Evolutionary conservation across 2,113 vertebrate species (phyloP), one percentile per base, ranked within the genome.

Genomic region (Sylvietta virens): DNA sequence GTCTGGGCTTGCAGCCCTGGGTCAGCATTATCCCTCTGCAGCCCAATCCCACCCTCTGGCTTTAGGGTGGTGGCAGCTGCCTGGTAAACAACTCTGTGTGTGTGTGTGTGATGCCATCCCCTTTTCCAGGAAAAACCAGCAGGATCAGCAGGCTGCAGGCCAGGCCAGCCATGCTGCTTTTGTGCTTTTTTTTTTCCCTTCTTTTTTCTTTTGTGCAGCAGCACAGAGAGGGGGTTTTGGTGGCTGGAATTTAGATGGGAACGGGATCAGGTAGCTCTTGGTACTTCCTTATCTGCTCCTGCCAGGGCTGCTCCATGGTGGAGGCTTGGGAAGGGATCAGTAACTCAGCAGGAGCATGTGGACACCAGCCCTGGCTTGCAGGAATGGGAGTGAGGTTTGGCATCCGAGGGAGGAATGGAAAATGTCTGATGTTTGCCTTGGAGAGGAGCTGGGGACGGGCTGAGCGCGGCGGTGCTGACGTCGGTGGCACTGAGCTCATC

Each of bases 341-440:
- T 7, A n/a, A 26, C 21, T 42, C 65, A 24, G 6, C 1, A 0
- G 79, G 51, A 93, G 62, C 74, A 0, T 90, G 90, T 94, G 92
- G 80, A 70, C 88, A 56, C 95, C 3, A 0, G 96, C 56, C 95
- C 88, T 23, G 47, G 88, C 92, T 96, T 96, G 96, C 88, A 93
- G 39, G 64, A 35, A 62, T 3, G 76, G 96, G 96, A 94, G 90
- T 27, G 90, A 70, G 71, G 13, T 86, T 80, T 96, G 96, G 96
- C 93, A 95, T 31, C 12, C 1, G 11, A 84, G 71, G 74, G 71
- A 18, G 80, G 71, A 84, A n/a, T 94, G 94, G 94, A 92, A 96
- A 86, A 69, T 37, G 73, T 58, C 71, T 90, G 78, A 45, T 88
- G 90, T 96, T 96, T 95, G 93, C 94, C 54, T 95, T 95, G 96